Conservation (phyloP, 2,797 vertebrate species). For the Ctenochaetus hawaiiensis region DNA sequence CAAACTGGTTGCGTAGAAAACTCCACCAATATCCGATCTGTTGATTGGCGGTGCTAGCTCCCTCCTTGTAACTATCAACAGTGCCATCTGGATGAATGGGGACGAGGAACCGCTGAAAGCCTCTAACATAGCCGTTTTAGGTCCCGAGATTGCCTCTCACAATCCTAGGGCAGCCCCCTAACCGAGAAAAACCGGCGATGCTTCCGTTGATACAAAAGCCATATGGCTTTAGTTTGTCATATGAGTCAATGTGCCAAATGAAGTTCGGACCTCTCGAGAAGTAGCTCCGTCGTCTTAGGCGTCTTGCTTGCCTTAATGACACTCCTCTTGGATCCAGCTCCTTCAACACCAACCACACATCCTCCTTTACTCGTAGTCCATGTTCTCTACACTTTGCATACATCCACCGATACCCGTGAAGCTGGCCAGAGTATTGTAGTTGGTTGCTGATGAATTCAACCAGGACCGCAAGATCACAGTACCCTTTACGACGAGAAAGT, state of each 20-base stretch:
- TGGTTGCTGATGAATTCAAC: neutral
- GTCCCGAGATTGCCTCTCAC: slow-evolving; percentile 38
- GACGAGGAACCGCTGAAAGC: slow-evolving; percentile 26
- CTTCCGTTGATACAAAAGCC: slow-evolving; percentile 32
- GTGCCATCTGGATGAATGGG: neutral
- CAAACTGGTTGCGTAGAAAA: no score
- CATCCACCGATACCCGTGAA: neutral
- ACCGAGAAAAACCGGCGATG: slow-evolving; percentile 29
- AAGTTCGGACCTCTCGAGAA: slow-evolving; percentile 1
- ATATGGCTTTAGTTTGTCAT: slow-evolving; percentile 6
- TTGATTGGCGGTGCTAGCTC: no score
- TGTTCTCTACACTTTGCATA: neutral
- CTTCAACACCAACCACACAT: neutral
- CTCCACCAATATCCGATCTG: no score
- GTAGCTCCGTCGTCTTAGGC: neutral
- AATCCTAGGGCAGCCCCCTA: slow-evolving; percentile 34
- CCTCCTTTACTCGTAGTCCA: neutral
- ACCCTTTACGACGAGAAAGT: neutral
- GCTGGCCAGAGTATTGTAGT: neutral
- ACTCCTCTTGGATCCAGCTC: neutral
- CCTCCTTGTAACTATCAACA: no score
- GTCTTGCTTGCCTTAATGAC: neutral
- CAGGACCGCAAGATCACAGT: neutral
- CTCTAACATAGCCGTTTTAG: slow-evolving; percentile 37
- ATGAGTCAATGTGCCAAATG: slow-evolving; percentile 40